phyloP scores from a whole-genome alignment of 2,113 vertebrate species.

The Xiphias gladius region DNA sequence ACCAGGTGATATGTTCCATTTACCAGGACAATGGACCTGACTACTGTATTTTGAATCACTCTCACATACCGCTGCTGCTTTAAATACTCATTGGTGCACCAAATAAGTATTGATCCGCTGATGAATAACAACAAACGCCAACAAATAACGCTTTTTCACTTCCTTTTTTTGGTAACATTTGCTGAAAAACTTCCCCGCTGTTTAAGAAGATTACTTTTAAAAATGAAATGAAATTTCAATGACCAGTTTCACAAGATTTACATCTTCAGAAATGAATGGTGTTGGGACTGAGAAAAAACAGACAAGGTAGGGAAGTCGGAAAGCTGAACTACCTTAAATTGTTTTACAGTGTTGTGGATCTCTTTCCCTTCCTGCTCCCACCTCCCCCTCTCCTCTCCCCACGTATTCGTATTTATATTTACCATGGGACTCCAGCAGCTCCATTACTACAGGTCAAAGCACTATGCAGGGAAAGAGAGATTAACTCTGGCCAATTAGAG shows the following conservation, averaged over 20 bases:
- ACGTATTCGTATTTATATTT: slow-evolving; percentile 62
- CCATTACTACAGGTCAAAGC: slow-evolving; percentile 62
- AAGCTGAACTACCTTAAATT: neutral
- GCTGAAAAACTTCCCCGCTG: too few species aligned
- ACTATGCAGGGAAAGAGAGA: slow-evolving; percentile 57
- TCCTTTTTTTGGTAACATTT: neutral
- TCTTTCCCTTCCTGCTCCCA: neutral
- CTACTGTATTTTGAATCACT: too few species aligned
- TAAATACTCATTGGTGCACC: neutral
- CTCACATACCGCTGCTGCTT: too few species aligned
- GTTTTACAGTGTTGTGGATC: slow-evolving; percentile 30
- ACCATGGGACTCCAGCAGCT: slow-evolving; percentile 52
- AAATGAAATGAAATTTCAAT: neutral
- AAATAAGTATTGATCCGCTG: neutral
- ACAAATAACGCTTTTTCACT: neutral
- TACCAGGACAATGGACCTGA: neutral
- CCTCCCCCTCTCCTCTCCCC: neutral
- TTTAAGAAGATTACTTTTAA: too few species aligned
- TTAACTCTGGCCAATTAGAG: slow-evolving; percentile 77
- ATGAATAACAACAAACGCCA: too few species aligned
- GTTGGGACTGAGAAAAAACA: neutral
- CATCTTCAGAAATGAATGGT: neutral
- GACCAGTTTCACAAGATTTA: neutral
- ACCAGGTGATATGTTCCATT: neutral
- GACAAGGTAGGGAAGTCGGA: neutral